These are phyloP conservation scores for Cryptocephalus primarius DNA, from an alignment of 2,888 invertebrate genomes.

Conservation along the genomic window DNA sequence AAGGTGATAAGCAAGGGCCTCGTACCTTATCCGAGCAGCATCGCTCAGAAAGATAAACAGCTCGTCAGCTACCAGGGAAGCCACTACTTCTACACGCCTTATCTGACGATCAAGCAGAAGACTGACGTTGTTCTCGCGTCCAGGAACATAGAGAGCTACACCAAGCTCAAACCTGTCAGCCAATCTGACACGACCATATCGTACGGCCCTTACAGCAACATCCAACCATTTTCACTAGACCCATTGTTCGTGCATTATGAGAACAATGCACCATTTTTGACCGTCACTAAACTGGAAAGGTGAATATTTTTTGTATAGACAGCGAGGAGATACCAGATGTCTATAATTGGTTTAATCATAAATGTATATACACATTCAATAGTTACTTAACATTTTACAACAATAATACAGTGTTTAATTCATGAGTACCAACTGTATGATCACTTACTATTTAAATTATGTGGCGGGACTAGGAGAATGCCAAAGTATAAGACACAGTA, in stretches of 20 bases:
- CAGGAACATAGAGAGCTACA: conserved; percentile 69
- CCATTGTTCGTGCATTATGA: conserved; percentile 82
- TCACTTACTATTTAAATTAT: no score
- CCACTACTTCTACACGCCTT: conserved; percentile 75
- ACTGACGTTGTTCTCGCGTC: conserved; percentile 61
- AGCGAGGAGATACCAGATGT: no score
- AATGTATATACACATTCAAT: no score
- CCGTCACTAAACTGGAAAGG: conserved; percentile 61
- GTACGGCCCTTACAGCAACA: conserved; percentile 82
- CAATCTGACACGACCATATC: conserved; percentile 70
- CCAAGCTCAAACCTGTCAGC: conserved; percentile 69
- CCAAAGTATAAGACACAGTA: no score
- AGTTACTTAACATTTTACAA: no score
- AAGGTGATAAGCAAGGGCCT: conserved; percentile 66
- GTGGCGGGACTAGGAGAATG: no score
- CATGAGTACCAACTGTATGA: no score
- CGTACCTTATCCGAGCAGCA: conserved; percentile 74
- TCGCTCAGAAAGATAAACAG: conserved; percentile 90
- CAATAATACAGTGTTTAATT: no score
- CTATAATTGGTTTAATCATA: no score
- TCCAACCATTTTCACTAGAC: conserved; percentile 46
- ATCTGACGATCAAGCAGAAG: conserved; percentile 67
- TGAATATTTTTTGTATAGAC: no score
- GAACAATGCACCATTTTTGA: conserved; percentile 92
- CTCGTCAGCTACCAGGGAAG: conserved; percentile 79